Evolutionary conservation across 2,797 vertebrate species (phyloP), one percentile per base, ranked within the genome.

Genomic region (Loriculus beryllinus): DNA sequence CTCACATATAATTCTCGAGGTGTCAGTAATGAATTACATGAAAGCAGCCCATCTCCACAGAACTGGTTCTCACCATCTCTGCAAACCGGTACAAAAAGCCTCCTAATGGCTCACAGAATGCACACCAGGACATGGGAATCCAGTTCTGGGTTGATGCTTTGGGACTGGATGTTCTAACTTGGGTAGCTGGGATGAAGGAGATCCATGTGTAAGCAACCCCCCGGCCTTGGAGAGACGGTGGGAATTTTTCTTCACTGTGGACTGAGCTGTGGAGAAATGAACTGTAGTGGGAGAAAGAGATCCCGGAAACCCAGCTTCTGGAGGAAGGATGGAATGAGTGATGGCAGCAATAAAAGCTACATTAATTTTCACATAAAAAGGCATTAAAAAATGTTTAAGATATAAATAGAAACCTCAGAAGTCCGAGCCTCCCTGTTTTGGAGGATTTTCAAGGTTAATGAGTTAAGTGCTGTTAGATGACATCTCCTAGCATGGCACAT

Each of bases 281-380:
- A 2, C 23, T 1, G 48, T 21, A 11, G 31, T 5, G 12, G 68
- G 33, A 71, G 60, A 49, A 78, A 86, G 40, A 22, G 40, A 4
- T 12, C 82, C 42, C 25, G 67, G 63, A 54, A 86, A 40, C 52
- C 49, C 8, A 52, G 60, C 70, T 42, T 21, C 20, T 7, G 26
- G 84, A 76, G 43, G 22, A 60, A 70, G 43, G 18, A 76, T 1
- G 29, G 45, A 78, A 75, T 78, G 92, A 97, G 67, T 45, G 88
- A 97, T 85, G 93, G 90, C 4, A 4, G 93, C 75, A 78, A 96
- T 97, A 96, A 97, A 97, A 93, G 83, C 67, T 3, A 95, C 97
- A 96, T 96, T 95, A 89, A 94, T 88, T 96, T 93, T 68, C 17
- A 42, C 91, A 96, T 96, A 92, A 97, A 97, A 97, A 95, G 82